Evolutionary conservation across 2,888 invertebrate species (phyloP), one percentile per base, ranked within the genome.

Genomic region (Aleiodes testaceus): DNA sequence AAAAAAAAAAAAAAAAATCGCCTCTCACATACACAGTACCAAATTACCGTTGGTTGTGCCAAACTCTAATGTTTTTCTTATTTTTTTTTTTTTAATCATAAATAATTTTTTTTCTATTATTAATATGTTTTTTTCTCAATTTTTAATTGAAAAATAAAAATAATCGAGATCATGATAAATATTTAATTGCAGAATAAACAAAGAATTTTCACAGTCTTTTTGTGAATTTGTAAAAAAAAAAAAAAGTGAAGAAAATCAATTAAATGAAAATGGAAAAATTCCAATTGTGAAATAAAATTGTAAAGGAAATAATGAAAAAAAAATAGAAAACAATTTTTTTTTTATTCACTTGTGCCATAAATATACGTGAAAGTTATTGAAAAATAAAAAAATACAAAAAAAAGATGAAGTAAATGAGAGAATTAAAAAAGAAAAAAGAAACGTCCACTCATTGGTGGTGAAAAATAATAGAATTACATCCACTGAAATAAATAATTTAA

Each of bases 281-380:
- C 9, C 50, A 12, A 36, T 49, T 30, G 36, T 52, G 42, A 65
- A 73, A 66, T 55, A 49, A 53, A 52, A 22, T 11, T 65, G 16
- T 64, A 59, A 69, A 55, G 53, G 70, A 68, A 69, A 49, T 61
- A 53, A 64, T 66, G 55, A 52, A 49, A 69, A 52, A 49, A 69
- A 61, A 63, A 70, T 66, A 74, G 72, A 70, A 5, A 26, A 71
- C 36, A 50, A 50, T 30, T 52, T 61, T 69, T 67, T 65, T 18
- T 71, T 72, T 73, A 78, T 78, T 80, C 78, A 78, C 78, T 82
- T 81, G 84, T 84, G 85, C 84, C 84, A 84, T 85, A 83, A 67
- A 72, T 73, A 70, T 72, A 73, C 68, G 75, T 63, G 70, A 42
- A 70, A 59, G 45, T 26, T 64, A 47, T 69, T 64, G 66, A 64